Conservation (phyloP, 2,888 invertebrate species). For the Tetranychus piercei region DNA sequence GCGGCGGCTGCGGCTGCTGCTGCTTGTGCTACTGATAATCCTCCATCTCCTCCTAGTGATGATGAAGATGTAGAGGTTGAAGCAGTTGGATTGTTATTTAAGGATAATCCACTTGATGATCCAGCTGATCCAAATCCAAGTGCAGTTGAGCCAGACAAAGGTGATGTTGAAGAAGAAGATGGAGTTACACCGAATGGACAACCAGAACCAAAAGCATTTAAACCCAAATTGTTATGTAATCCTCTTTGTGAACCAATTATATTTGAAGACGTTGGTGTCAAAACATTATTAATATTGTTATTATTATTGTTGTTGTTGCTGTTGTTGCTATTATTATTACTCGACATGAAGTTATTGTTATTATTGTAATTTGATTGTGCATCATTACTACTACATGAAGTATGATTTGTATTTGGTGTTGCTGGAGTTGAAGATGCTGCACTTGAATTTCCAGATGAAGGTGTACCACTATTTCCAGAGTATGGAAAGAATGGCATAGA, state of each 20-base stretch:
- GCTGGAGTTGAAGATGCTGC: not conserved
- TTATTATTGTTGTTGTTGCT: not conserved
- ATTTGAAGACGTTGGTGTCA: too few relatives aligned
- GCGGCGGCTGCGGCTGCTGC: not conserved
- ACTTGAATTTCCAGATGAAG: not conserved
- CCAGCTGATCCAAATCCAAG: not conserved
- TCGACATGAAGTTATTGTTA: not conserved
- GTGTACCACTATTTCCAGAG: not conserved
- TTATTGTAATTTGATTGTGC: not conserved
- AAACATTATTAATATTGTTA: not conserved
- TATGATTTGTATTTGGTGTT: not conserved
- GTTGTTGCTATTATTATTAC: not conserved
- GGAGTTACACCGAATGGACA: too few relatives aligned
- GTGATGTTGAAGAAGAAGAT: too few relatives aligned
- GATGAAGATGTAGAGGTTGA: too few relatives aligned
- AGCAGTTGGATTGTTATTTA: too few relatives aligned
- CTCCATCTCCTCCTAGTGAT: too few relatives aligned
- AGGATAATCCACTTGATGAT: too few relatives aligned
- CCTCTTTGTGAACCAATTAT: too few relatives aligned
- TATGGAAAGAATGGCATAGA: conserved; percentile 13
- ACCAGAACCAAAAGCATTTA: too few relatives aligned
- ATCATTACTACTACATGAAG: not conserved
- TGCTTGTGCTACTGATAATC: not conserved
- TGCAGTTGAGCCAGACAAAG: too few relatives aligned
- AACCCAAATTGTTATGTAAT: too few relatives aligned